Evolutionary conservation across 2,113 vertebrate species (phyloP).

Genomic region (Periophthalmodon schlosseri): DNA sequence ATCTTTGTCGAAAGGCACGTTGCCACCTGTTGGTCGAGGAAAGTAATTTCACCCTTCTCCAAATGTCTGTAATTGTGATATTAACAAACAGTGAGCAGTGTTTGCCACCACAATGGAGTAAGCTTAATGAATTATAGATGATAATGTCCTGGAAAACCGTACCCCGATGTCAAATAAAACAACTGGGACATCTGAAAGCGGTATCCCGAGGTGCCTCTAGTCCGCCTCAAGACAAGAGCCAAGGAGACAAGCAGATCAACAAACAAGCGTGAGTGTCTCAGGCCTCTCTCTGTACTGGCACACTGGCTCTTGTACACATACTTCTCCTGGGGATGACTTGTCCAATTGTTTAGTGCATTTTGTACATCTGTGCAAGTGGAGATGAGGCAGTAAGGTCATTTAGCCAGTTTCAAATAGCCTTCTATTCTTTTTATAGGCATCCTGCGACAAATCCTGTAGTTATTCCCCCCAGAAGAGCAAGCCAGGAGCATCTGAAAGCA

Average conservation of each 20-base stretch:
- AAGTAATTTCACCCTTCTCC: not conserved
- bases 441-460: constrained; percentile 1
- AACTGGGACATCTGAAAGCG: constrained; percentile 22
- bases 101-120: constrained; percentile 37
- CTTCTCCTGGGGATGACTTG: not conserved
- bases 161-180: constrained; percentile 41
- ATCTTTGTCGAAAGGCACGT: not conserved
- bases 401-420: constrained; percentile 16
- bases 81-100: constrained; percentile 42
- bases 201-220: constrained; percentile 9
- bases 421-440: constrained; percentile 37
- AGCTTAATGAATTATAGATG: constrained; percentile 55
- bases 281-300: not conserved
- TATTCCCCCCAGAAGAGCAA: constrained; percentile 9
- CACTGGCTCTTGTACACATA: not conserved
- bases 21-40: not conserved
- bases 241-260: constrained; percentile 5
- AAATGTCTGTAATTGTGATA: constrained; percentile 21
- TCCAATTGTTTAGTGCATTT: constrained; percentile 36
- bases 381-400: constrained; percentile 37
- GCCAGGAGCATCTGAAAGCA: constrained; percentile 8
- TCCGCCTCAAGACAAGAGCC: constrained; percentile 21
- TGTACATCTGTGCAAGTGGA: constrained; percentile 25
- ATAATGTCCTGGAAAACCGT: constrained; percentile 42
- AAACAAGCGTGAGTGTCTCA: constrained; percentile 2